Percentiles rank a stretch among this genome's conserved stretches.
Conservation (phyloP, 2,113 vertebrate species). For the Hirundichthys speculiger region DNA sequence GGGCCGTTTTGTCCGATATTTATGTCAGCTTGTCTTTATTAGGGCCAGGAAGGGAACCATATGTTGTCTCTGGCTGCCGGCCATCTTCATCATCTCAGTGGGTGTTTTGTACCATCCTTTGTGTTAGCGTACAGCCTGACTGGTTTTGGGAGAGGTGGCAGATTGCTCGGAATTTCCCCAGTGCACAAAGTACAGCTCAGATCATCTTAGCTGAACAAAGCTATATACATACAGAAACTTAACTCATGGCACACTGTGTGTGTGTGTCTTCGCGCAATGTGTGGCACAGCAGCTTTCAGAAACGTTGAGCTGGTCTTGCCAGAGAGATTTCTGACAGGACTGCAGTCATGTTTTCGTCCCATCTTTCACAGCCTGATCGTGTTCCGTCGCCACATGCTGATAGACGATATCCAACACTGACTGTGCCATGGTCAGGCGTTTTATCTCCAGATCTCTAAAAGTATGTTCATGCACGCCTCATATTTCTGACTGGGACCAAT, state of each 20-base stretch:
- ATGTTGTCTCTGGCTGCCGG: slow-evolving; percentile 69
- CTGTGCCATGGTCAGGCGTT: slow-evolving; percentile 15
- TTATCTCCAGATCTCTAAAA: slow-evolving; percentile 25
- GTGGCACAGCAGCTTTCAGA: background rate
- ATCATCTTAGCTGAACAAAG: slow-evolving; percentile 41
- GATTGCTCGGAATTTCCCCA: slow-evolving; percentile 59
- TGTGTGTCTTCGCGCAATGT: background rate
- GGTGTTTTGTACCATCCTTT: slow-evolving; percentile 67
- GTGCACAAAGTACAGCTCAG: slow-evolving; percentile 43
- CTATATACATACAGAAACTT: slow-evolving; percentile 9
- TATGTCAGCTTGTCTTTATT: slow-evolving; percentile 75
- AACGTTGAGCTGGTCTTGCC: slow-evolving; percentile 2
- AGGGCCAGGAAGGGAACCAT: slow-evolving; percentile 68
- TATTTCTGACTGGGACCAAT: slow-evolving; percentile 28
- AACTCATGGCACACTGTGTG: background rate
- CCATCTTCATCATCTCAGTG: slow-evolving; percentile 73
- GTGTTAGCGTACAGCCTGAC: slow-evolving; percentile 55
- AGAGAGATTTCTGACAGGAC: slow-evolving; percentile 29
- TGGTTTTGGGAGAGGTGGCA: slow-evolving; percentile 59
- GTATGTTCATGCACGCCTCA: slow-evolving; percentile 23
- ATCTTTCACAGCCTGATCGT: slow-evolving; percentile 25
- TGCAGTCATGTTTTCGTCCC: slow-evolving; percentile 26
- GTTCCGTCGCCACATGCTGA: slow-evolving; percentile 22
- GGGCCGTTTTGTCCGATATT: slow-evolving; percentile 63
- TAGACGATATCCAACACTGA: slow-evolving; percentile 23